Conservation (phyloP, 2,113 vertebrate species). For the Ibidorhyncha struthersii region DNA sequence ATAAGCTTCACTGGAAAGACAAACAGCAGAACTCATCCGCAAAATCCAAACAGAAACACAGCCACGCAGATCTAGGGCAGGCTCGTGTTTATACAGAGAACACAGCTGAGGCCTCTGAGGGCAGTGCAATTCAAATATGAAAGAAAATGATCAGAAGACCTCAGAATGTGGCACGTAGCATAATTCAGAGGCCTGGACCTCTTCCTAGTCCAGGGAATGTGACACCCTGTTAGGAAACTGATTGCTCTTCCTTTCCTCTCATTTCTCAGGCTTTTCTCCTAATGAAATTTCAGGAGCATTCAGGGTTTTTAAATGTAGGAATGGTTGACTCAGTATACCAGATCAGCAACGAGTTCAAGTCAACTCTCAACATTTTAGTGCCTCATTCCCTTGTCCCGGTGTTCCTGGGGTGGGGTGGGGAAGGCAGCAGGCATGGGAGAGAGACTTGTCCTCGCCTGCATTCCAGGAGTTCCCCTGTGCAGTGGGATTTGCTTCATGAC, state of each 20-base stretch:
- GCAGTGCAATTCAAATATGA: background rate
- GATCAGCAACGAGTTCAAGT: background rate
- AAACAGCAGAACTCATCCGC: background rate
- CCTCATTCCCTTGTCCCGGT: background rate
- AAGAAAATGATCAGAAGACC: background rate
- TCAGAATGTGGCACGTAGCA: background rate
- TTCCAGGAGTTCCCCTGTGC: background rate
- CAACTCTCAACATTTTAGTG: background rate
- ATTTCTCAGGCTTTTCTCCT: background rate
- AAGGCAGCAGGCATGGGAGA: background rate
- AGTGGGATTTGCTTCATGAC: background rate
- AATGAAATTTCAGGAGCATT: background rate
- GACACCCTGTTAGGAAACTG: background rate
- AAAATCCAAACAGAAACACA: background rate
- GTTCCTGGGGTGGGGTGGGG: too few relatives aligned
- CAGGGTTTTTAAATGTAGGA: background rate
- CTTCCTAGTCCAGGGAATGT: background rate
- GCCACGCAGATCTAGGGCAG: rapidly evolving
- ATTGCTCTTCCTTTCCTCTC: background rate
- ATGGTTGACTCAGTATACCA: background rate
- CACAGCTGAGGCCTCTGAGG: background rate
- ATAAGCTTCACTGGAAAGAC: background rate
- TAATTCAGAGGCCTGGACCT: background rate
- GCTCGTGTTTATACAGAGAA: background rate
- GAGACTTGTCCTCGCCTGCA: background rate